A percentile compares a stretch with the other conserved stretches of the same genome.
Evolutionary conservation across 2,888 invertebrate genomes (phyloP).

Genomic region (Ceramica pisi): DNA sequence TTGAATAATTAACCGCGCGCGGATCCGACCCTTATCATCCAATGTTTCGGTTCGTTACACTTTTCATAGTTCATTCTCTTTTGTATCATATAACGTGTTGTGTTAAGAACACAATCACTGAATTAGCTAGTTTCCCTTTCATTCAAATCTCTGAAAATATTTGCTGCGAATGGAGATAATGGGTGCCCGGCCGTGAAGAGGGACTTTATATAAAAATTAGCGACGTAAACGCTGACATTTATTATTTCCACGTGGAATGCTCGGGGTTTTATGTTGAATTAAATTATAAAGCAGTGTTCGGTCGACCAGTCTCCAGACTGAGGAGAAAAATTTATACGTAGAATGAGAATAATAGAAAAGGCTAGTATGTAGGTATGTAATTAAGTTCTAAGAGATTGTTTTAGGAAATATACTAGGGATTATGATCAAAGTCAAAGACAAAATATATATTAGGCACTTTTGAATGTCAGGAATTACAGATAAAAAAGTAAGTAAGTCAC

Average conservation of each 20-base stretch:
- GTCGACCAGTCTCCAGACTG: not conserved
- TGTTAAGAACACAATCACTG: slow-evolving; percentile 49
- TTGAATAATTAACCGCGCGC: slow-evolving; percentile 83
- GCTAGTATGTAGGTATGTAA: not conserved
- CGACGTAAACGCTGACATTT: slow-evolving; percentile 41
- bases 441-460: no score
- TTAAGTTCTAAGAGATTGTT: not conserved
- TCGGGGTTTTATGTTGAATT: slow-evolving; percentile 28
- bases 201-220: slow-evolving; percentile 27
- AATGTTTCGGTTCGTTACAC: slow-evolving; percentile 80
- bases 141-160: slow-evolving; percentile 49
- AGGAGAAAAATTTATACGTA: not conserved
- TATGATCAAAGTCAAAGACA: no score
- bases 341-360: not conserved
- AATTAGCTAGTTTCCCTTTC: slow-evolving; percentile 32
- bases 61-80: slow-evolving; percentile 78
- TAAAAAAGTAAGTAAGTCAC: no score
- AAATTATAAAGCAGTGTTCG: slow-evolving; percentile 20
- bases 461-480: no score
- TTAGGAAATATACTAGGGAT: no score
- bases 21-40: slow-evolving; percentile 81
- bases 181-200: slow-evolving; percentile 11
- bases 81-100: slow-evolving; percentile 60
- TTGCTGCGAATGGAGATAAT: slow-evolving; percentile 29
- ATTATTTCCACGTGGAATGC: slow-evolving; percentile 47